phyloP scores from a whole-genome alignment of 1,140 invertebrate species.

The Danaus melanippus region DNA sequence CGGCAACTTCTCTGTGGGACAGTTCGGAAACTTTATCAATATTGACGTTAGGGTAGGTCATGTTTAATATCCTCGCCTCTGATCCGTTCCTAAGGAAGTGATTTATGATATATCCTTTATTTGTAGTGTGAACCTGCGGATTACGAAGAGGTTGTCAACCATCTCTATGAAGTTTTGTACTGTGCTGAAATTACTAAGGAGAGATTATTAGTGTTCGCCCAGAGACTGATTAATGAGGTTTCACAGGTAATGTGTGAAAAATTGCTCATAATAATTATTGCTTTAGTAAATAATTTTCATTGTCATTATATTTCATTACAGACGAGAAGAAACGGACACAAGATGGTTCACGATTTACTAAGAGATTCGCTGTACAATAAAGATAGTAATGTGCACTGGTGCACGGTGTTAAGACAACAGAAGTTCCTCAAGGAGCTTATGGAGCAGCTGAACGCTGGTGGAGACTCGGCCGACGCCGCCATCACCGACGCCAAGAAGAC shows the following conservation, averaged over 20 bases:
- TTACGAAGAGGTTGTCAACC: slow-evolving; percentile 82
- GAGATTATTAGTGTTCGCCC: slow-evolving; percentile 81
- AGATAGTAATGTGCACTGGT: slow-evolving; percentile 82
- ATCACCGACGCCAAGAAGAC: slow-evolving; percentile 76
- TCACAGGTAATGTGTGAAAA: slow-evolving; percentile 53
- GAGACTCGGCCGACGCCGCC: slow-evolving; percentile 72
- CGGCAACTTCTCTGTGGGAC: slow-evolving; percentile 48
- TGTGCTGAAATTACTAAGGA: slow-evolving; percentile 80
- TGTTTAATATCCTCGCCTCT: too few relatives aligned
- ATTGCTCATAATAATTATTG: too few relatives aligned
- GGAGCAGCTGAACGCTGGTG: slow-evolving; percentile 72
- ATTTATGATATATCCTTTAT: slow-evolving; percentile 6
- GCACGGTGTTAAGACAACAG: slow-evolving; percentile 82
- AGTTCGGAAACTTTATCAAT: slow-evolving; percentile 44
- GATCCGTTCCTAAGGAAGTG: too few relatives aligned
- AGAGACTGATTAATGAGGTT: slow-evolving; percentile 85
- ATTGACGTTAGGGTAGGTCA: slow-evolving; percentile 38
- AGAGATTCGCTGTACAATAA: slow-evolving; percentile 55
- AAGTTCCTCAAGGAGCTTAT: slow-evolving; percentile 81
- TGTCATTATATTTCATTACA: slow-evolving; percentile 15
- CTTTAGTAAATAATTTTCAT: too few relatives aligned
- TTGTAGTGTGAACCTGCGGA: slow-evolving; percentile 82
- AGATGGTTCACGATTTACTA: slow-evolving; percentile 54
- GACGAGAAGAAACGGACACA: slow-evolving; percentile 57
- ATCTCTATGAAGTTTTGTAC: slow-evolving; percentile 84